Base-by-base conservation (phyloP, 2,888 invertebrate species). In the Eristalis tenax region DNA sequence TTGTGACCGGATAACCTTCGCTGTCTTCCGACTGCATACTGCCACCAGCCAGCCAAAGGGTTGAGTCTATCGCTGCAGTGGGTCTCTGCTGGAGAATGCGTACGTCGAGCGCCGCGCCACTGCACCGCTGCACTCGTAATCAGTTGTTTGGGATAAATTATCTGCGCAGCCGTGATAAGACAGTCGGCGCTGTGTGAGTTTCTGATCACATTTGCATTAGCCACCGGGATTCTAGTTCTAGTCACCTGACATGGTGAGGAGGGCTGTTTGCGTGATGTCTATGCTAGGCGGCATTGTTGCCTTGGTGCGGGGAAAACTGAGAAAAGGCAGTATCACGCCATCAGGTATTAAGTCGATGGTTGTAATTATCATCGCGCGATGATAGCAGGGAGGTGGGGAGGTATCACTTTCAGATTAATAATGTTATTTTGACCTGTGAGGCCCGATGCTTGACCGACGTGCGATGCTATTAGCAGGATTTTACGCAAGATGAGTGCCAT, bases 1-100 rank as follows among this genome's bases (percentile, higher is more conserved):
- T n/a, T 43, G 43, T 79, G 86, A 86, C 82, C 86, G 78, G 86
- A 74, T 82, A 82, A 83, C 86, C 86, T 86, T 86, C 83, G 71
- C 56, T 13, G 61, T 3, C 61, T 77, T 69, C 59, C 70, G 66
- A 77, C 70, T 18, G 69, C 71, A 71, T 81, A 35, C 65, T 73
- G 74, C 65, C 77, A 77, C 50, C 61, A 18, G 66, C 50, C 61
- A 18, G 66, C 28, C 35, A 22, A 81, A 85, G 81, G 85, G 77
- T 75, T 75, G 50, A 63, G 8, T 26, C 65, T 57, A 38, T 18
- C 18, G 23, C 61, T 10, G 10, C 32, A 35, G 18, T 6, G 23
- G 13, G 23, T 22, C 18, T 56, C 23, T 26, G 57, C 15, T 10
- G 38, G 18, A 56, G 69, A 83, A 78, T 83, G 84, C 80, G 76